A percentile compares a stretch with the other conserved stretches of the same genome.
Conservation (phyloP, 2,113 vertebrate species). For the Erpornis zantholeuca region DNA sequence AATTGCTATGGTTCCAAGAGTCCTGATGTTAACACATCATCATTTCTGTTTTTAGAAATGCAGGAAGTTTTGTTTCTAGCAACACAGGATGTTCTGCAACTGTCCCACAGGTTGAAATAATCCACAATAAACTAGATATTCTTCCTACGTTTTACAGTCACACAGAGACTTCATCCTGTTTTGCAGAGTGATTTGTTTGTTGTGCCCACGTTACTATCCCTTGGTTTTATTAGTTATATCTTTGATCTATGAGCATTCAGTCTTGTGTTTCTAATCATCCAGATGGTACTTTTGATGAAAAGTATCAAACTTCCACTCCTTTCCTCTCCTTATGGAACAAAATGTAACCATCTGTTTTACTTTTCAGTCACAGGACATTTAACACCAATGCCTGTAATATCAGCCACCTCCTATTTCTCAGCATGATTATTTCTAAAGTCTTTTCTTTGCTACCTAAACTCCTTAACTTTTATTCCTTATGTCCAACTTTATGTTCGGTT, state of each 20-base stretch:
- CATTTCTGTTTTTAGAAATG: background rate
- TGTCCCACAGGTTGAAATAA: background rate
- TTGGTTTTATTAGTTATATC: background rate
- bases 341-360: background rate
- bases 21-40: background rate
- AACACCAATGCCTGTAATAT: background rate
- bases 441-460: background rate
- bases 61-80: slow-evolving; percentile 32
- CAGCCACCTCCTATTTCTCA: background rate
- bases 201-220: background rate
- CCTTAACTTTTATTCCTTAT: background rate
- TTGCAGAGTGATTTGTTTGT: background rate
- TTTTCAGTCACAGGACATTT: background rate
- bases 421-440: background rate
- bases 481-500: background rate
- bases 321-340: background rate
- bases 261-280: background rate
- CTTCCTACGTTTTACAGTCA: slow-evolving; percentile 3
- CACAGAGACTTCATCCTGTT: slow-evolving; percentile 8
- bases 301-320: background rate
- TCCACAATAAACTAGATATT: background rate
- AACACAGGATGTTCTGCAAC: slow-evolving; percentile 6
- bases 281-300: background rate
- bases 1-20: background rate
- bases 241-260: background rate